Conservation (phyloP, 2,888 invertebrate genomes). For the Drosophila anomelani region DNA sequence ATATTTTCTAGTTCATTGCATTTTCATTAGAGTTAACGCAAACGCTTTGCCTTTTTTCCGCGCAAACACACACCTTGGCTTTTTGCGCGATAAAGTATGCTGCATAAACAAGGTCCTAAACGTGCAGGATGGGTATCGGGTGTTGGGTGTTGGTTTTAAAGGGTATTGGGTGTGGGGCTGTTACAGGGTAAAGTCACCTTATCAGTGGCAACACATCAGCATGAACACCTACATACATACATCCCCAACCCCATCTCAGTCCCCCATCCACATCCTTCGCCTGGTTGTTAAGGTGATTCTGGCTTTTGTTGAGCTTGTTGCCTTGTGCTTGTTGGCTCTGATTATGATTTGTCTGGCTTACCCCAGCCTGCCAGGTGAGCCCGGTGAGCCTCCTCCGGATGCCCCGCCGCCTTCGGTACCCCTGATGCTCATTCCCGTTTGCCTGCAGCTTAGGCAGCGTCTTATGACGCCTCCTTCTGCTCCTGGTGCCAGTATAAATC, state of each 20-base stretch:
- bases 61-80: constrained; percentile 5
- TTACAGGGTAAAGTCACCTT: constrained; percentile 25
- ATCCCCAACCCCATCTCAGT: neutral
- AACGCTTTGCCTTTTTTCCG: constrained; percentile 19
- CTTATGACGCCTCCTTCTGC: constrained; percentile 59
- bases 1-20: constrained; percentile 49
- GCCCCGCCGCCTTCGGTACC: no score
- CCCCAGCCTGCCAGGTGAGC: constrained; percentile 23
- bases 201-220: constrained; percentile 22
- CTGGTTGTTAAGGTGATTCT: constrained; percentile 65
- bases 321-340: constrained; percentile 49
- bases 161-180: neutral
- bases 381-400: constrained; percentile 2
- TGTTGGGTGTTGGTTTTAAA: neutral
- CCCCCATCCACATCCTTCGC: constrained; percentile 7
- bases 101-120: constrained; percentile 64
- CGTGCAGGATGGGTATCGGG: constrained; percentile 40
- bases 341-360: constrained; percentile 77
- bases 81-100: constrained; percentile 63
- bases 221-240: constrained; percentile 9
- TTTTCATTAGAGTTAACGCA: constrained; percentile 54
- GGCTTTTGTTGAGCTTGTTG: constrained; percentile 38
- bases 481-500: constrained; percentile 23
- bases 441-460: constrained; percentile 59
- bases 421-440: neutral